These are phyloP conservation scores for Incurvaria masculella DNA, from an alignment of 2,888 invertebrate species.

Conservation along the genomic window DNA sequence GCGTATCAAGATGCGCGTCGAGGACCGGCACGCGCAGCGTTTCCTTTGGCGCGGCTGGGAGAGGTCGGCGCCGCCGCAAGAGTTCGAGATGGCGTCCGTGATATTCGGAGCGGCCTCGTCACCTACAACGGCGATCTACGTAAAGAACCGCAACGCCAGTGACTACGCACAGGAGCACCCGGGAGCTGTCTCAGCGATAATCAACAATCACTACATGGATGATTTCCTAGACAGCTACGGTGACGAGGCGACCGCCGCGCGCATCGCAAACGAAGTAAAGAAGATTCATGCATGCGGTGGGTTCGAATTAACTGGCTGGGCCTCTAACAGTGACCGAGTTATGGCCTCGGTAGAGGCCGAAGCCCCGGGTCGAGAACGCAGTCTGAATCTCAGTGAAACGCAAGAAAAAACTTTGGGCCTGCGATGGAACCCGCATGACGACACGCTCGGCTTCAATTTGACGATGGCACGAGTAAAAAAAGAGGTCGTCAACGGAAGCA, in stretches of 20 bases:
- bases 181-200: conserved; percentile 17
- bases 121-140: conserved; percentile 13
- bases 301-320: conserved; percentile 17
- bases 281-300: conserved; percentile 13
- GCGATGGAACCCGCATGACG: too few relatives aligned
- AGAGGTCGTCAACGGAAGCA: too few relatives aligned
- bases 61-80: conserved; percentile 8
- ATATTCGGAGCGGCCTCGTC: conserved; percentile 17
- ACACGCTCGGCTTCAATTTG: too few relatives aligned
- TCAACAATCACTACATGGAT: conserved; percentile 21
- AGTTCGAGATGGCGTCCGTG: conserved; percentile 17
- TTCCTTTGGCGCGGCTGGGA: conserved; percentile 10
- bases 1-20: conserved; percentile 7
- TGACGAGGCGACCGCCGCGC: conserved; percentile 12
- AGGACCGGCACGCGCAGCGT: conserved; percentile 8
- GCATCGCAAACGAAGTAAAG: conserved; percentile 10
- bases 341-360: too few relatives aligned
- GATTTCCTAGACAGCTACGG: conserved; percentile 20
- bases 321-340: too few relatives aligned
- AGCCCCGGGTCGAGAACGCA: too few relatives aligned
- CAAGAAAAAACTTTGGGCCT: too few relatives aligned
- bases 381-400: too few relatives aligned
- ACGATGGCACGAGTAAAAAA: too few relatives aligned
- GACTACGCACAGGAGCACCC: conserved; percentile 13
- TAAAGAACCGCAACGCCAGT: conserved; percentile 20